Evolutionary conservation across 1,140 invertebrate species (phyloP).

Genomic region (Metaphire vulgaris): DNA sequence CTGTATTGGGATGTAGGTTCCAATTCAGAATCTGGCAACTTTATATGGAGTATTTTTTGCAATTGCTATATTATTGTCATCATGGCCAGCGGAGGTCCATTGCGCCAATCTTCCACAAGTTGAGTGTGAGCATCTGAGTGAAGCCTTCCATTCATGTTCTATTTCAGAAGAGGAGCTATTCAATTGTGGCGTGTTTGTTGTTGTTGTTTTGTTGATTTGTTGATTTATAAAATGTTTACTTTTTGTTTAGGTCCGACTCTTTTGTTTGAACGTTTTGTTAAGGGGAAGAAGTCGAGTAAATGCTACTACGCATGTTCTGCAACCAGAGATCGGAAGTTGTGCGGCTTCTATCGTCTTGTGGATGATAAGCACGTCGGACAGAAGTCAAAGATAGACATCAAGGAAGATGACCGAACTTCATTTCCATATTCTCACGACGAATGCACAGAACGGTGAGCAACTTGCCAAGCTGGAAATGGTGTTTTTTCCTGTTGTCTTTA

Average conservation of each 20-base stretch:
- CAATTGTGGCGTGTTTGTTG: not conserved
- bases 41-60: no score
- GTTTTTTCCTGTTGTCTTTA: no score
- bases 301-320: constrained; percentile 72
- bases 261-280: constrained; percentile 58
- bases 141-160: not conserved
- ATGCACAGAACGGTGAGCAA: not conserved
- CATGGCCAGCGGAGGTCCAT: not conserved
- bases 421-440: not conserved
- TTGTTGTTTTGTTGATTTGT: not conserved
- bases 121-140: not conserved
- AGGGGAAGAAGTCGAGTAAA: constrained; percentile 35
- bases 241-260: constrained; percentile 60
- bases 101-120: not conserved
- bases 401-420: constrained; percentile 3
- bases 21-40: no score
- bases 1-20: not conserved
- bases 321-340: constrained; percentile 67
- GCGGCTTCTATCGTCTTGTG: constrained; percentile 58
- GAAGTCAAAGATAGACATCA: constrained; percentile 26
- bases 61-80: no score
- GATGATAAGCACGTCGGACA: constrained; percentile 34
- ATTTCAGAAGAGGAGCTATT: not conserved
- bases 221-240: not conserved
- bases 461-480: constrained; percentile 17